phyloP scores from a whole-genome alignment of 1,140 invertebrate species.

The Proctacanthus coquilletti region DNA sequence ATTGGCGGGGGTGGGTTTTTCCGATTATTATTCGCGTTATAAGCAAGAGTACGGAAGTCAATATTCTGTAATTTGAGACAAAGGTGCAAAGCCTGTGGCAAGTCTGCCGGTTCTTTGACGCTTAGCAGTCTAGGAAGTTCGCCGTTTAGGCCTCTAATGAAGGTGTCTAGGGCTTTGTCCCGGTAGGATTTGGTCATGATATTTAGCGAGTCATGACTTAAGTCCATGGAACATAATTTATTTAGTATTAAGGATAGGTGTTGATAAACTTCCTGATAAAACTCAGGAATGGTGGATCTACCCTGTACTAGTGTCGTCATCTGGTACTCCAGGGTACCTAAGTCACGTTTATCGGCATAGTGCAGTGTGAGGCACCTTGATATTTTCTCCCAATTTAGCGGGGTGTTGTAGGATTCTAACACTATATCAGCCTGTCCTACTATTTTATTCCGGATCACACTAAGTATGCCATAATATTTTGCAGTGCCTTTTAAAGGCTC shows the following conservation, averaged over 20 bases:
- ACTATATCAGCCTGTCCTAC: slow-evolving; percentile 1
- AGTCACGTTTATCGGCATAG: slow-evolving; percentile 6
- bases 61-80: neutral
- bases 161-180: slow-evolving; percentile 7
- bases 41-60: too few species aligned
- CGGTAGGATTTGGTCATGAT: slow-evolving; percentile 3
- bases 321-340: slow-evolving; percentile 3
- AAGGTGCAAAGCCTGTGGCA: slow-evolving; percentile 3
- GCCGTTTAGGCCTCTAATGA: slow-evolving; percentile 7
- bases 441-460: slow-evolving; percentile 1
- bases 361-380: neutral
- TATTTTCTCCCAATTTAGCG: slow-evolving; percentile 1
- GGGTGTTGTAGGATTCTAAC: slow-evolving; percentile 1
- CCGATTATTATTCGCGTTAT: too few species aligned
- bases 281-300: neutral
- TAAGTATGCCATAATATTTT: slow-evolving; percentile 6
- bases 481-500: neutral
- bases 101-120: slow-evolving; percentile 5
- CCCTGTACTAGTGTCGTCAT: neutral
- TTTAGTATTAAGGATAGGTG: slow-evolving; percentile 1
- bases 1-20: too few species aligned
- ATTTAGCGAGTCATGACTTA: neutral
- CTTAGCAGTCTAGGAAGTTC: slow-evolving; percentile 6
- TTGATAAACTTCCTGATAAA: neutral
- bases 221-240: neutral